Base-by-base conservation (phyloP, 2,797 vertebrate genomes). In the Manis javanica region DNA sequence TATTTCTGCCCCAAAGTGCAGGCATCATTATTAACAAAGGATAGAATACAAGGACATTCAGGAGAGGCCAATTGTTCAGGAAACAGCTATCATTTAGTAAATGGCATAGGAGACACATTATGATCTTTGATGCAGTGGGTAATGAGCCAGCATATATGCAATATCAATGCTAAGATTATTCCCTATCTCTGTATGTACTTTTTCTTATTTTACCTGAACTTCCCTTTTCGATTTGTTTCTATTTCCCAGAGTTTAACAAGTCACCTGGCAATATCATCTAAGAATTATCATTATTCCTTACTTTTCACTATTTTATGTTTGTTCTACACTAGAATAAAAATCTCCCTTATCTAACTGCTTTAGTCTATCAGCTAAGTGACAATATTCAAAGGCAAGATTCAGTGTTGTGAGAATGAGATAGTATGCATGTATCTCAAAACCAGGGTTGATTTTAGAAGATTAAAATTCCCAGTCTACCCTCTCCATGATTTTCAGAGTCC, bases 11-110 rank as follows among this genome's bases (percentile, higher is more conserved):
- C 95, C 95, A 94, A 98, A 98, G 92, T 98, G 89, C 97, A 98
- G 96, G 72, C 96, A 97, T 97, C 88, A 68, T 98, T 98, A 98
- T 98, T 98, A 98, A 98, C 96, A 97, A 98, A 97, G 98, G 98
- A 97, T 97, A 96, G 95, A 98, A 97, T 91, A 92, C 77, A 97
- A 97, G 94, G 77, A 97, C 84, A 86, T 96, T 94, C 95, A 96
- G 94, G 18, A 5, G 97, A 98, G 98, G 97, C 97, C 71, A 97
- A 96, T 98, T 98, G 97, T 97, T 98, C 96, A 97, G 98, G 98
- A 98, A 98, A 98, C 98, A 98, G 98, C 97, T 98, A 96, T 98
- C 98, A 98, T 98, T 98, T 98, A 97, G 98, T 96, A 98, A 98
- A 98, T 95, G 98, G 96, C 92, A 97, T 98, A 98, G 98, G 98